These are phyloP conservation scores for Vanessa cardui DNA, from an alignment of 2,888 invertebrate genomes.

Conservation along the genomic window DNA sequence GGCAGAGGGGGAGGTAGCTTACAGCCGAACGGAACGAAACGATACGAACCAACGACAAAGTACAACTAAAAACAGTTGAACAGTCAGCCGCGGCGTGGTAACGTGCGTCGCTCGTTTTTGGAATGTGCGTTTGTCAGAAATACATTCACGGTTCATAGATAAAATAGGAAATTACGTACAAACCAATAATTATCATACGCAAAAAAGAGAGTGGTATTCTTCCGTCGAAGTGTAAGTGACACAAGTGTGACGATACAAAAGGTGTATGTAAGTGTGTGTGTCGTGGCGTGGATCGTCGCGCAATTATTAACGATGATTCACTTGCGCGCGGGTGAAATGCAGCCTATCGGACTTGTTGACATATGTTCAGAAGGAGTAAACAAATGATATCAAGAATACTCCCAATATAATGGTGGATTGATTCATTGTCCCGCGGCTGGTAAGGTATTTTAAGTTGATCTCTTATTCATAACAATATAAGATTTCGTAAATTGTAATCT, in stretches of 20 bases:
- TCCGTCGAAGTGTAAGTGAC: constrained; percentile 52
- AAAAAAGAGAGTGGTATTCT: constrained; percentile 50
- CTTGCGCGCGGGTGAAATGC: constrained; percentile 82
- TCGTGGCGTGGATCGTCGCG: constrained; percentile 79
- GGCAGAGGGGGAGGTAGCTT: constrained; percentile 57
- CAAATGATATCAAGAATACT: constrained; percentile 74
- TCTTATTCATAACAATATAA: not conserved
- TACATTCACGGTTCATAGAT: constrained; percentile 55
- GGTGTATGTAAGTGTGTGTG: constrained; percentile 65
- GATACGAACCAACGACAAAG: constrained; percentile 74
- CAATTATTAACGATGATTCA: constrained; percentile 83
- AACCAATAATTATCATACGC: constrained; percentile 52
- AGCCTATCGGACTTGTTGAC: constrained; percentile 81
- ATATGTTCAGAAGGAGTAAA: constrained; percentile 76
- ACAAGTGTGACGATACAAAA: constrained; percentile 70
- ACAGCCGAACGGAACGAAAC: constrained; percentile 68
- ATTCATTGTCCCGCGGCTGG: constrained; percentile 66
- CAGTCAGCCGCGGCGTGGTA: constrained; percentile 74
- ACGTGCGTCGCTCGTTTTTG: constrained; percentile 63
- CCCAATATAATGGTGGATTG: constrained; percentile 77
- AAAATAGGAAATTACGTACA: constrained; percentile 55
- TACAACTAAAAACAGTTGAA: constrained; percentile 75
- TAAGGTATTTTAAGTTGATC: constrained; percentile 50
- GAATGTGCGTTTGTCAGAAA: constrained; percentile 50
- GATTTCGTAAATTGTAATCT: too few relatives aligned